phyloP scores from a whole-genome alignment of 2,113 vertebrate species.

The Rhinogobius similis region DNA sequence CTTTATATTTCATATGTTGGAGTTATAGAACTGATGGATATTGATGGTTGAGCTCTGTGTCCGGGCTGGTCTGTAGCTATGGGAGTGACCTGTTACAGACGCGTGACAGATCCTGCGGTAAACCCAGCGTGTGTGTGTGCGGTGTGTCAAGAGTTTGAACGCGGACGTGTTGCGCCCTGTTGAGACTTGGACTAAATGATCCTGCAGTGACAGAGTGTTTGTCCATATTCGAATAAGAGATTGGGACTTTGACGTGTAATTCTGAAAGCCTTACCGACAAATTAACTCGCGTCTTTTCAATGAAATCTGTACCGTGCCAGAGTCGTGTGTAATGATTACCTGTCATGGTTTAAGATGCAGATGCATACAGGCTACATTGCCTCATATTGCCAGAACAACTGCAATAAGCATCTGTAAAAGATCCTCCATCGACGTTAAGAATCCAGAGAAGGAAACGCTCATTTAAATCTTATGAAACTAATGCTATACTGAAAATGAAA shows the following conservation, averaged over 20 bases:
- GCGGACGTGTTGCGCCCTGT: slow-evolving; percentile 44
- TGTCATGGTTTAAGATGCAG: background rate
- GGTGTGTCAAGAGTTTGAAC: slow-evolving; percentile 48
- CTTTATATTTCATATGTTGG: slow-evolving; percentile 31
- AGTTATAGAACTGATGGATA: slow-evolving; percentile 42
- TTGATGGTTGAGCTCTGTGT: slow-evolving; percentile 15
- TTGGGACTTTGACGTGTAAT: background rate
- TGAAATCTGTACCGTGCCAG: background rate
- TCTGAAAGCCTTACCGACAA: background rate
- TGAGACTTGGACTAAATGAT: slow-evolving; percentile 16
- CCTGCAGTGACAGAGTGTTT: slow-evolving; percentile 30
- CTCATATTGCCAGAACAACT: background rate
- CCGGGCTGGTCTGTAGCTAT: slow-evolving; percentile 14
- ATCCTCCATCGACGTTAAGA: background rate
- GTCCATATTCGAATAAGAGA: slow-evolving; percentile 8
- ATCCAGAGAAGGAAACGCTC: background rate
- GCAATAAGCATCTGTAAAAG: background rate
- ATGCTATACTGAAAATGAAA: too few relatives aligned
- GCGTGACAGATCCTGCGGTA: slow-evolving; percentile 75
- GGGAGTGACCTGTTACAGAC: slow-evolving; percentile 42
- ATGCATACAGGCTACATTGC: background rate
- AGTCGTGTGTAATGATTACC: background rate
- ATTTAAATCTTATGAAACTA: too few relatives aligned
- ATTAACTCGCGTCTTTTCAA: background rate
- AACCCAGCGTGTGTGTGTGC: slow-evolving; percentile 34